Evolutionary conservation across 2,113 vertebrate species (phyloP), one percentile per base, ranked within the genome.

Genomic region (Vulpes vulpes): DNA sequence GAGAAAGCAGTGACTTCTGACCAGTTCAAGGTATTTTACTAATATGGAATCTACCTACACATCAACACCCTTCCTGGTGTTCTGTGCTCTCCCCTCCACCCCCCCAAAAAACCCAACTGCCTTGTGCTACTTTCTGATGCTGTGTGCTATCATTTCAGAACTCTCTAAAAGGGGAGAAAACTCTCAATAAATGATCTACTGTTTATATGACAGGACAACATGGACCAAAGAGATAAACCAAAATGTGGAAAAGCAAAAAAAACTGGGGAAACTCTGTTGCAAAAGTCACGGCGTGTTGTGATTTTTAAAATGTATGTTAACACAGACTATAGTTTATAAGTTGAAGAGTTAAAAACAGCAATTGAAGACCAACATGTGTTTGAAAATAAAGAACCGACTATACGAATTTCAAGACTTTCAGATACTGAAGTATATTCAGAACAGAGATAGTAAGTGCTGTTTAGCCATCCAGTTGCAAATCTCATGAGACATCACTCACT

Each of bases 281-380:
- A 49, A 78, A 92, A 78, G 22, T 49, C 35, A 78, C 16, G 38
- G 65, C 11, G 51, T 6, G 38, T 23, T 92, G 38, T 38, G 43
- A 91, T 67, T 82, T 95, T 95, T 79, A 38, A 85, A 86, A 78
- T 73, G 49, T 84, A 8, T 64, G 30, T 16, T 10, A 38, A 79
- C 7, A 57, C 69, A 93, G 94, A 98, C 98, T 92, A 92, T 93
- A 93, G 69, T 86, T 32, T 27, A 97, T 95, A 88, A 25, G 97
- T 55, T 76, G 96, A 96, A 97, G 51, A 97, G 96, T 73, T 89
- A 96, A 97, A 97, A 94, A 97, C 65, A 97, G 98, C 91, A 82
- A 93, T 65, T 95, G 96, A 98, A 98, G 97, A 96, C 96, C 92
- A 81, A 8, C 4, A 79, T 97, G 80, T 95, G 93, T 94, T 96